Evolutionary conservation across 1,140 invertebrate species (phyloP).

Genomic region (Lasioglossum albipes): DNA sequence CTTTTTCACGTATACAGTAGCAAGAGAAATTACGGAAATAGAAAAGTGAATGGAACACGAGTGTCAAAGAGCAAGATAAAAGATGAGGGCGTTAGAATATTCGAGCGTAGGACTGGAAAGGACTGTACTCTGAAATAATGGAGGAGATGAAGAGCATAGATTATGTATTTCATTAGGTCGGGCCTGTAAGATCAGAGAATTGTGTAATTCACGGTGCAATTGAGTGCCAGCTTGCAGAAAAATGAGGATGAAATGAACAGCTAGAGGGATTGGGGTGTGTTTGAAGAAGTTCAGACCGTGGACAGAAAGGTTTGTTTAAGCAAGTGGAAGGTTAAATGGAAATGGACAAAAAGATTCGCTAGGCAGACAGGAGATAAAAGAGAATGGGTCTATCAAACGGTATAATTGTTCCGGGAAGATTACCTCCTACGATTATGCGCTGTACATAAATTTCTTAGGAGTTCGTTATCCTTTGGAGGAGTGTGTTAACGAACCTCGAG

Average conservation of each 20-base stretch:
- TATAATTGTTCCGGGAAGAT: background rate
- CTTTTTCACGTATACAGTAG: too few relatives aligned
- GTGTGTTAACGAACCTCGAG: too few relatives aligned
- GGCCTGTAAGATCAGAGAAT: too few relatives aligned
- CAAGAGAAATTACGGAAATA: too few relatives aligned
- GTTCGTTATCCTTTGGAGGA: background rate
- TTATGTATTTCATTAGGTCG: slow-evolving; percentile 14
- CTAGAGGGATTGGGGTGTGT: background rate
- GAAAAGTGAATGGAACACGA: background rate
- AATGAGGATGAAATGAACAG: background rate
- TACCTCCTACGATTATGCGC: slow-evolving; percentile 1
- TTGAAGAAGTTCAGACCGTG: background rate
- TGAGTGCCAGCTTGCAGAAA: background rate
- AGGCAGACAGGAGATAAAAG: background rate
- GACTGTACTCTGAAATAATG: background rate
- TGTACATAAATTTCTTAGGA: background rate
- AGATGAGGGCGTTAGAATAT: too few relatives aligned
- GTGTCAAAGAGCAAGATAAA: background rate
- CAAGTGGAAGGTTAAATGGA: background rate
- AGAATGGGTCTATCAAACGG: background rate
- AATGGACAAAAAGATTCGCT: background rate
- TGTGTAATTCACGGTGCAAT: background rate
- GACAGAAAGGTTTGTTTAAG: background rate
- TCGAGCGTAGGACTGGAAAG: background rate
- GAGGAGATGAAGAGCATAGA: background rate